Base-by-base conservation (phyloP, 30 jellyfish, hydroid and myxozoan genomes). In the Rhopilema esculentum region DNA sequence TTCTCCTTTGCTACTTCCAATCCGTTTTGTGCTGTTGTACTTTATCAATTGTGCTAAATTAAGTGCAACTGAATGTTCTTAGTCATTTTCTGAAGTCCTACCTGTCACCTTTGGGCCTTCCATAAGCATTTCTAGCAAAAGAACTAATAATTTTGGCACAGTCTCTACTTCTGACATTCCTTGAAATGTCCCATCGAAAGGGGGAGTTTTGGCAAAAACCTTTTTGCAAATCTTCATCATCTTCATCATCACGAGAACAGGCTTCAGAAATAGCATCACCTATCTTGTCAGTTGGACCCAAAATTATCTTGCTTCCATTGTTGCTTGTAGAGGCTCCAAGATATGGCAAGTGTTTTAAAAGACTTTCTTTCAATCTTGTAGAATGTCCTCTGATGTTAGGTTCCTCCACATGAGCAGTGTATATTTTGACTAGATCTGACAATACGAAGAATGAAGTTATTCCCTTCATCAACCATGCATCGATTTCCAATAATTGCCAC, bases 91-190 rank as follows among this genome's bases (percentile, higher is more conserved):
- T 72, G 84, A 40, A 72, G 68, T 33, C 49, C 84, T 19, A 72
- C 30, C 30, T 33, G 72, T 63, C 72, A 63, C 72, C 72, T 63
- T 72, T 27, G 84, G 84, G 52, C 84, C 84, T 72, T 72, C 84
- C 52, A 27, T 72, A 33, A 72, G 84, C 84, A 72, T 33, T 19
- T 20, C 49, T 22, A 72, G 30, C 68, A 72, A 72, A 33, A 40
- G 64, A 22, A 22, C 52, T 18, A 30, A 40, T 19, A 40, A 72
- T 22, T 29, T 40, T 30, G 84, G 84, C 21, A 72, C 28, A 72
- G 64, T 22, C 29, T 72, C 52, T 72, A 22, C 84, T 72, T 72
- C 64, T 18, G 29, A 72, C 64, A 29, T 40, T 72, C 64, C 64
- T 72, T 72, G 32, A 40, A 72, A 72, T 22, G 84, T 22, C 68